Base-by-base conservation (phyloP, 30 jellyfish, hydroid and myxozoan species). In the Turritopsis dohrnii region DNA sequence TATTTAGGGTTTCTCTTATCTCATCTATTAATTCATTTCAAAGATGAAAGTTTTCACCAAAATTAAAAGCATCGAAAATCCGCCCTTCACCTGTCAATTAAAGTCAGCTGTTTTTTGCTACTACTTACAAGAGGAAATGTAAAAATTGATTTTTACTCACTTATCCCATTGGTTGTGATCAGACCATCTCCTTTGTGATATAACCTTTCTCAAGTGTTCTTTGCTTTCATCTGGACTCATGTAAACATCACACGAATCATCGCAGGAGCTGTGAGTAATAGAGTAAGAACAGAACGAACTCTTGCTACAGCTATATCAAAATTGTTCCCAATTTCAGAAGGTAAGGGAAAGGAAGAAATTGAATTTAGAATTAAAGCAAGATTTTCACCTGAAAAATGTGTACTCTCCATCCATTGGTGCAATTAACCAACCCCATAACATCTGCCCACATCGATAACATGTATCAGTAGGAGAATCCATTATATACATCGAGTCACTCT, bases 211-310 rank as follows among this genome's bases (percentile, higher is more conserved):
- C 71, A 94, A 52, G 72, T 94, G 99, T 19, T 94, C 99, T 69
- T 94, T 94, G 0, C 99, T 90, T 31, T 94, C 99, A 69, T 94
- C 99, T 1, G 99, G 97, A 73, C 96, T 88, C 99, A 94, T 94
- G 89, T 88, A 94, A 27, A 94, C 83, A 86, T 94, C 99, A 54
- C 99, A 94, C 8, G 95, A 88, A 89, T 94, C 99, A 66, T 94
- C 99, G 79, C 99, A 94, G 21, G 99, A 95, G 79, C 97, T 94
- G 71, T 74, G 79, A 65, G 16, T 9, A 24, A 25, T 8, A 74
- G 74, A 74, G 83, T 23, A 9, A 41, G 13, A 41, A 41, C 13
- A 5, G 13, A 41, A 3, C 60, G 13, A 41, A 41, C 5, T 5
- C 5, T 3, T 41, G 13, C 60, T 13, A 41, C n/a, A 41, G 13